A percentile compares a stretch with the other conserved stretches of the same genome.
Evolutionary conservation across 2,797 vertebrate species (phyloP).

Genomic region (Chelmon rostratus): DNA sequence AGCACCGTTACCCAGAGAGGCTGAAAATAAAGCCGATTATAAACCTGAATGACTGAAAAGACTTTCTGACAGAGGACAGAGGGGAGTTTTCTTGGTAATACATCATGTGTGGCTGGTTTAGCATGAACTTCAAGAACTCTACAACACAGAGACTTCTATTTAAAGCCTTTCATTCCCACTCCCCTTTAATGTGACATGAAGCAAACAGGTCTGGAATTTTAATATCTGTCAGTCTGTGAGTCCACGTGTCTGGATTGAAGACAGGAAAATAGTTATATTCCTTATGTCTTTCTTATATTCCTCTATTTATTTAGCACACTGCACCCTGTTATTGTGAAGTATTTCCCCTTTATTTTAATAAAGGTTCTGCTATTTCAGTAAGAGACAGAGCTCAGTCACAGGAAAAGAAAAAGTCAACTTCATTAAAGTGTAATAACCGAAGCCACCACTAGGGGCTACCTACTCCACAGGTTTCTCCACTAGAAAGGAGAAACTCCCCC

Average conservation of each 20-base stretch:
- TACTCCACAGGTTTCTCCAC: conserved; percentile 78
- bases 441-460: conserved; percentile 80
- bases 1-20: background rate
- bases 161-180: conserved; percentile 1
- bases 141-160: background rate
- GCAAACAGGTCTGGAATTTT: conserved; percentile 14
- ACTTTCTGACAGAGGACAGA: conserved; percentile 7
- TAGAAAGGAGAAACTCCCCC: conserved; percentile 13
- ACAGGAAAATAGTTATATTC: background rate
- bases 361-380: background rate
- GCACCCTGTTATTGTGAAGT: background rate
- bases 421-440: conserved; percentile 10
- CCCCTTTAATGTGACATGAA: background rate
- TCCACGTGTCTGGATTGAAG: conserved; percentile 10
- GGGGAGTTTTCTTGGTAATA: conserved; percentile 11
- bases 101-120: conserved; percentile 4
- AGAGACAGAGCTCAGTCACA: background rate
- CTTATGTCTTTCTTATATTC: background rate
- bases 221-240: conserved; percentile 16
- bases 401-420: background rate
- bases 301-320: background rate
- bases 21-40: conserved; percentile 20
- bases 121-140: background rate
- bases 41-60: conserved; percentile 15
- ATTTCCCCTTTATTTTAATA: conserved; percentile 8